Percentiles rank a stretch among this genome's conserved stretches.
Conservation (phyloP, 2,113 vertebrate genomes). For the Macheiramphus alcinus region DNA sequence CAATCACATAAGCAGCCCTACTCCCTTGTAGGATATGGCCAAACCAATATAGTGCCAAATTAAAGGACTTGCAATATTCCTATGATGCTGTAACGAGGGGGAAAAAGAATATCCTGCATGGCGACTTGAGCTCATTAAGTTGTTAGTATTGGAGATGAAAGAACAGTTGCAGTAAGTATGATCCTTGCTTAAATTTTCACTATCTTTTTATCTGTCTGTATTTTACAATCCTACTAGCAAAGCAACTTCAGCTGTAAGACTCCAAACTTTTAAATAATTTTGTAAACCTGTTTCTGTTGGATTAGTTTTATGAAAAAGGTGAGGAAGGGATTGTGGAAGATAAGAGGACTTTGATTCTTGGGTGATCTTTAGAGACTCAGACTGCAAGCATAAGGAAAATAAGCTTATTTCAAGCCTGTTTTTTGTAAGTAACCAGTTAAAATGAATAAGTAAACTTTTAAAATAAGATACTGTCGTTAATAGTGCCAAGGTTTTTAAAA, state of each 20-base stretch:
- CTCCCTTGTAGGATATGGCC: not conserved
- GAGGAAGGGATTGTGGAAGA: not conserved
- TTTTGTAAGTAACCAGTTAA: slow-evolving; percentile 12
- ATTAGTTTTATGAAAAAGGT: not conserved
- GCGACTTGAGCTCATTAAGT: not conserved
- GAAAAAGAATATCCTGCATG: rapidly evolving
- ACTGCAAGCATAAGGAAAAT: not conserved
- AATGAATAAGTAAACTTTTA: slow-evolving; percentile 35
- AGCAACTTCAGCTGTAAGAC: not conserved
- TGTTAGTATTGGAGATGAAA: not conserved
- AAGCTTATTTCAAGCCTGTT: not conserved
- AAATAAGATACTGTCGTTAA: not conserved
- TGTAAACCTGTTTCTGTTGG: not conserved
- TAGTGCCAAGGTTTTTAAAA: not conserved
- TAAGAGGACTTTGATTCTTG: not conserved
- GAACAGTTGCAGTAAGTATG: not conserved
- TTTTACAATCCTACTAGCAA: not conserved
- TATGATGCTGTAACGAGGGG: not conserved
- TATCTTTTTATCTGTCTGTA: not conserved
- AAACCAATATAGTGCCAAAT: not conserved
- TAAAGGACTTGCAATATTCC: not conserved
- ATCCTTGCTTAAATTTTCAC: not conserved
- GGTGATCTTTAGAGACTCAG: not conserved
- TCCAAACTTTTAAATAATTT: not conserved
- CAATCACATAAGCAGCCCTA: not conserved